Percentiles rank a stretch among this genome's conserved stretches.
phyloP scores from a whole-genome alignment of 30 jellyfish, hydroid and myxozoan genomes.

The Aurelia aurita region DNA sequence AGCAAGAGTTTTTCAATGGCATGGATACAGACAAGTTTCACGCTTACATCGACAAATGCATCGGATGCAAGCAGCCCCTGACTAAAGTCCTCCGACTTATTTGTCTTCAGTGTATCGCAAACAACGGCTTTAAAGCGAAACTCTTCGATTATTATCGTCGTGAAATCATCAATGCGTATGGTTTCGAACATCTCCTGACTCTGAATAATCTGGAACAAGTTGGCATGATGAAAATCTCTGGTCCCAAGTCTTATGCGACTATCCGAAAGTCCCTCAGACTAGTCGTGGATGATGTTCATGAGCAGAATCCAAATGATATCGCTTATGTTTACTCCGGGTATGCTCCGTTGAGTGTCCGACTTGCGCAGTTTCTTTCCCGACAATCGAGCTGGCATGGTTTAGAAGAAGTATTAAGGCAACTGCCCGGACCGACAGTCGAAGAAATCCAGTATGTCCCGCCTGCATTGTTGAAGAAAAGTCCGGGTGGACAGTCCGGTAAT shows the following conservation, averaged over 20 bases:
- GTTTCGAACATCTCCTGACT: slow-evolving; percentile 91
- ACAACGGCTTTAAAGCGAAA: slow-evolving; percentile 93
- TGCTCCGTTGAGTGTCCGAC: slow-evolving; percentile 96
- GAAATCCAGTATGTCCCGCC: slow-evolving; percentile 91
- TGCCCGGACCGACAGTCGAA: slow-evolving; percentile 97
- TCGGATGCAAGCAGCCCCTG: slow-evolving; percentile 85
- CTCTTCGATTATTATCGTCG: slow-evolving; percentile 92
- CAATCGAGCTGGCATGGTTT: slow-evolving; percentile 96
- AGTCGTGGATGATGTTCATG: slow-evolving; percentile 96
- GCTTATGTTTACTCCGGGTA: slow-evolving; percentile 98
- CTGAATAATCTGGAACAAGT: slow-evolving; percentile 85
- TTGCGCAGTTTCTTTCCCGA: slow-evolving; percentile 91
- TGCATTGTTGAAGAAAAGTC: slow-evolving; percentile 90
- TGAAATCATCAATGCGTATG: slow-evolving; percentile 93
- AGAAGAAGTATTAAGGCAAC: slow-evolving; percentile 85
- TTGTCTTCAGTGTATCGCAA: slow-evolving; percentile 92
- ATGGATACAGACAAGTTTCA: slow-evolving; percentile 90
- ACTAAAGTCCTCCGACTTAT: slow-evolving; percentile 81
- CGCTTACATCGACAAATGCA: slow-evolving; percentile 89
- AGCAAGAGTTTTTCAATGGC: slow-evolving; percentile 96
- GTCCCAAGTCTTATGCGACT: slow-evolving; percentile 82
- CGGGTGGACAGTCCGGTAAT: slow-evolving; percentile 50
- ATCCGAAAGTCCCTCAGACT: slow-evolving; percentile 80
- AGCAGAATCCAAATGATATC: slow-evolving; percentile 93
- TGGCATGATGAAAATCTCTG: slow-evolving; percentile 84